Conservation (phyloP, 2,888 invertebrate species). For the Calephelis perditalis region DNA sequence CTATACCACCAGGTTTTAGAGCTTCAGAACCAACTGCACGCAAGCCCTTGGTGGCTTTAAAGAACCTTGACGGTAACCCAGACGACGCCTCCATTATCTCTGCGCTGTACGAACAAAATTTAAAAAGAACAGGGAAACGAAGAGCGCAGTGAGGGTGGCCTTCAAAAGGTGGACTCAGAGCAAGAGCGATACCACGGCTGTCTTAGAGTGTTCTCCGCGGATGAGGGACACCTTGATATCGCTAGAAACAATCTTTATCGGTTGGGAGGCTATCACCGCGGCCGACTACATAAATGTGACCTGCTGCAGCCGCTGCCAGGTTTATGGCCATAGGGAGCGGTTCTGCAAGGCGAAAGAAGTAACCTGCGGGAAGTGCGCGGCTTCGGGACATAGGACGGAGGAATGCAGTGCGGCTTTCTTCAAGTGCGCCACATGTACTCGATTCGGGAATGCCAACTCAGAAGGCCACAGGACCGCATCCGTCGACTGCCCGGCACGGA, state of each 20-base stretch:
- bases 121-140: background rate
- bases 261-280: background rate
- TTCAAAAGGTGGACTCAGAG: background rate
- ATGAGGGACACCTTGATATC: background rate
- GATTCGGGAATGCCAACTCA: background rate
- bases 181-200: background rate
- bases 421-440: background rate
- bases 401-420: background rate
- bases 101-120: background rate
- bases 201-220: background rate
- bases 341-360: background rate
- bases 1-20: background rate
- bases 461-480: background rate
- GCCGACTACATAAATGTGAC: too few species aligned
- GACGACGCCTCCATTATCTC: too few species aligned
- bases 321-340: too few species aligned
- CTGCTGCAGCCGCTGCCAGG: too few species aligned
- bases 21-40: background rate
- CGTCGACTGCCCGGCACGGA: background rate
- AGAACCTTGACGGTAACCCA: too few species aligned
- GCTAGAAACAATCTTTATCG: background rate
- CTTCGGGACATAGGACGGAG: background rate
- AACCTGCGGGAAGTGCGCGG: background rate
- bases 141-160: background rate
- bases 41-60: background rate